Conservation (phyloP, 2,888 invertebrate genomes). For the Caenorhabditis sp. region DNA sequence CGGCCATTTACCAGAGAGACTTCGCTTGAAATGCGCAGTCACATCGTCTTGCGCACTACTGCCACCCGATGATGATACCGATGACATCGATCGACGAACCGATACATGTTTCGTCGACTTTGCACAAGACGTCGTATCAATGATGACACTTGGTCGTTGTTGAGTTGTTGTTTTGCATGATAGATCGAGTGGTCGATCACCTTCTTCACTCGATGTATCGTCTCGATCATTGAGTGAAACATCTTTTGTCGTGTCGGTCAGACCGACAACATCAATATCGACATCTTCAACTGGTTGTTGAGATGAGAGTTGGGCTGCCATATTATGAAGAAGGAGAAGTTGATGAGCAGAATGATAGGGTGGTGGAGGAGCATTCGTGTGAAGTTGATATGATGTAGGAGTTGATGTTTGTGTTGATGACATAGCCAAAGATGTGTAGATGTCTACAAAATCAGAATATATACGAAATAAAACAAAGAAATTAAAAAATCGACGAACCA, state of each 20-base stretch:
- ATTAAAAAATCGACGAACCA: too few species aligned
- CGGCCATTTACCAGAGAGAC: slow-evolving; percentile 50
- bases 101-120: slow-evolving; percentile 11
- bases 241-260: slow-evolving; percentile 32
- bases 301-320: slow-evolving; percentile 3
- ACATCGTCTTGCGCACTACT: slow-evolving; percentile 30
- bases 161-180: slow-evolving; percentile 9
- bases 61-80: slow-evolving; percentile 9
- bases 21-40: slow-evolving; percentile 41
- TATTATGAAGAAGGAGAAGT: slow-evolving; percentile 36
- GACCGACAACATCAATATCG: slow-evolving; percentile 49
- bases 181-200: slow-evolving; percentile 10
- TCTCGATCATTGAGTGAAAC: slow-evolving; percentile 34
- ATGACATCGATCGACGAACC: slow-evolving; percentile 38
- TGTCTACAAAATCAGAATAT: too few species aligned
- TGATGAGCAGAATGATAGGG: slow-evolving; percentile 22
- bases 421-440: background rate
- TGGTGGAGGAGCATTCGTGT: slow-evolving; percentile 18
- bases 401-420: background rate
- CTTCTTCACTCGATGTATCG: slow-evolving; percentile 17
- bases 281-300: slow-evolving; percentile 18
- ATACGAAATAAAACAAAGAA: background rate
- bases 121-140: slow-evolving; percentile 7
- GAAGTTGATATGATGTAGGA: background rate
- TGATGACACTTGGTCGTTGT: slow-evolving; percentile 34